Conservation (phyloP, 2,888 invertebrate species). For the Lomographa bimaculata region DNA sequence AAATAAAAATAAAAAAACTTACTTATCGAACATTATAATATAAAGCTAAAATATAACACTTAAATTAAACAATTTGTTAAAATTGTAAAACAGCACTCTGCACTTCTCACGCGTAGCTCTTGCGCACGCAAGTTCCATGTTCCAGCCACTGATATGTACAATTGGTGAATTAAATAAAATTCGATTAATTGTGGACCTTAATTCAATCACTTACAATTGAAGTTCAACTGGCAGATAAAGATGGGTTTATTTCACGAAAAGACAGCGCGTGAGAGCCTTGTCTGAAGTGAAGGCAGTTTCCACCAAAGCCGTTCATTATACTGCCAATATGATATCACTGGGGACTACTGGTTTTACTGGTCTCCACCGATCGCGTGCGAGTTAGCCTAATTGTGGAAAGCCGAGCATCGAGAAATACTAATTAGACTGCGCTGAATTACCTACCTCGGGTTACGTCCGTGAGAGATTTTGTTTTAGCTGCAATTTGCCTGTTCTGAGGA, state of each 20-base stretch:
- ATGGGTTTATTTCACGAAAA: conserved; percentile 18
- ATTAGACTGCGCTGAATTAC: conserved; percentile 50
- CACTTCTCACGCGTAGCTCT: conserved; percentile 37
- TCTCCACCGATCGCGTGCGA: conserved; percentile 57
- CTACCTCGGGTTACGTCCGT: conserved; percentile 32
- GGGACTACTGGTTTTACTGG: conserved; percentile 75
- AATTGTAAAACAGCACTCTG: conserved; percentile 27
- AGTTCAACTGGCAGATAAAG: background rate
- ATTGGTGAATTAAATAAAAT: background rate
- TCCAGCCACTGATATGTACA: conserved; percentile 8
- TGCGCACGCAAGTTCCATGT: conserved; percentile 45
- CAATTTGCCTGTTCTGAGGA: conserved; percentile 34
- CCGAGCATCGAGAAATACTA: conserved; percentile 67
- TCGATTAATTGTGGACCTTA: background rate
- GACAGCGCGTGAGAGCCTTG: conserved; percentile 53
- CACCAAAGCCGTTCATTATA: conserved; percentile 59
- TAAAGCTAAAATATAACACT: no score
- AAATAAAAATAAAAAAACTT: no score
- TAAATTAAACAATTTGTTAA: conserved; percentile 30
- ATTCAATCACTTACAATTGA: no score
- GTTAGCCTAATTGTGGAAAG: conserved; percentile 74
- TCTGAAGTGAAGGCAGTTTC: conserved; percentile 26
- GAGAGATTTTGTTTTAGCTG: conserved; percentile 28
- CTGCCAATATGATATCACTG: conserved; percentile 59
- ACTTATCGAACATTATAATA: no score